A percentile compares a stretch with the other conserved stretches of the same genome.
These are phyloP conservation scores for Tetranychus piercei DNA, from an alignment of 2,888 invertebrate species.

Conservation along the genomic window DNA sequence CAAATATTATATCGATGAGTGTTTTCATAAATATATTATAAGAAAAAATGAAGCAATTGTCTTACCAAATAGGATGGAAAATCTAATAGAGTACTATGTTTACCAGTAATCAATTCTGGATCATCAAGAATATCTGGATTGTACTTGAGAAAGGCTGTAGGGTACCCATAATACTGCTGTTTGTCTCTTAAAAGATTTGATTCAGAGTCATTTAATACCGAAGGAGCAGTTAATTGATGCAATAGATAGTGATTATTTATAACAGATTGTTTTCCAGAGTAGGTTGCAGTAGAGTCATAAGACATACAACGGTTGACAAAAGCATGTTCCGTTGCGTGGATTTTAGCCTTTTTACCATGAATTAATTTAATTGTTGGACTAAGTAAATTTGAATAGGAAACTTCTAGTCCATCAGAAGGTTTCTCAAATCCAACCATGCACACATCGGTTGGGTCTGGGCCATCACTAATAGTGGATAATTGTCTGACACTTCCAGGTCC, in stretches of 20 bases:
- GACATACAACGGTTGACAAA: slow-evolving; percentile 9
- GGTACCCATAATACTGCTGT: background rate
- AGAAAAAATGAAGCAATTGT: background rate
- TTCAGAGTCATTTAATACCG: background rate
- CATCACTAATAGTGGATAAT: slow-evolving; percentile 61
- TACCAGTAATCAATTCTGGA: slow-evolving; percentile 43
- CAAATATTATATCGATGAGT: background rate
- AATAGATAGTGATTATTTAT: background rate
- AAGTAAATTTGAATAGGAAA: slow-evolving; percentile 67
- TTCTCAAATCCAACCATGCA: slow-evolving; percentile 55
- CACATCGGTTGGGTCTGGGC: slow-evolving; percentile 45
- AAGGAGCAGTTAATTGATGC: slow-evolving; percentile 7
- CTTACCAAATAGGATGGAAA: slow-evolving; percentile 37
- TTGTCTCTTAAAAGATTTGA: slow-evolving; percentile 3
- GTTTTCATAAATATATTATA: background rate
- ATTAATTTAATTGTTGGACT: slow-evolving; percentile 43
- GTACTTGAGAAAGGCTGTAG: slow-evolving; percentile 13
- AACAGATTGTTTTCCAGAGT: slow-evolving; percentile 3
- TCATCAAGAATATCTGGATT: slow-evolving; percentile 60
- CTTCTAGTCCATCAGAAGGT: slow-evolving; percentile 57
- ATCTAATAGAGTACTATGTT: slow-evolving; percentile 37
- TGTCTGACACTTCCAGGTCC: slow-evolving; percentile 57
- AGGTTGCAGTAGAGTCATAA: background rate
- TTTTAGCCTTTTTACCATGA: slow-evolving; percentile 3
- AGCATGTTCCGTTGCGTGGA: background rate